Conservation (phyloP, 2,888 invertebrate species). For the Bellardia bayeri region DNA sequence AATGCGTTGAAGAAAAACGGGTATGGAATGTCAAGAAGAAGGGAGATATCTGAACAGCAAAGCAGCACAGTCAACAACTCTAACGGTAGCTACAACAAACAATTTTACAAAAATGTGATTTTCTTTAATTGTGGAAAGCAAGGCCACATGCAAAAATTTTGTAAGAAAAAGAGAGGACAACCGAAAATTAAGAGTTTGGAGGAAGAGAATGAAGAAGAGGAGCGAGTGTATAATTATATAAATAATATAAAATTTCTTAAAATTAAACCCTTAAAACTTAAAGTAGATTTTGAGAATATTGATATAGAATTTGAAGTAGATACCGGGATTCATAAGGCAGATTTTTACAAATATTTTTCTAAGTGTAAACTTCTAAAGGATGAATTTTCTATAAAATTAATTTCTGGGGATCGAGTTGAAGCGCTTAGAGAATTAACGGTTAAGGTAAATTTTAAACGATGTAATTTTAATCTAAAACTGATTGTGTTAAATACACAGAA, state of each 20-base stretch:
- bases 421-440: conserved; percentile 50
- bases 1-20: neutral
- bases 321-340: neutral
- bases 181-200: no score
- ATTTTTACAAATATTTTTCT: conserved; percentile 7
- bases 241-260: neutral
- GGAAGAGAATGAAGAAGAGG: no score
- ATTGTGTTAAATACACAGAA: conserved; percentile 53
- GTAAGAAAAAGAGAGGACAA: no score
- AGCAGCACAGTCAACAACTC: no score
- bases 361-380: neutral
- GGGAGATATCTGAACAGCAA: no score
- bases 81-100: no score
- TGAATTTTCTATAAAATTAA: neutral
- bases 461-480: conserved; percentile 29
- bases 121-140: no score
- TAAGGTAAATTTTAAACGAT: conserved; percentile 1
- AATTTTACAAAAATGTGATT: no score
- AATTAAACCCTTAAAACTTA: neutral
- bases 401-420: conserved; percentile 44
- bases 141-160: no score
- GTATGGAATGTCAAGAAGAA: no score
- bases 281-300: neutral
- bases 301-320: neutral
- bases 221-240: no score